Evolutionary conservation across 1,140 invertebrate species (phyloP).

Genomic region (Mizuhopecten yessoensis): DNA sequence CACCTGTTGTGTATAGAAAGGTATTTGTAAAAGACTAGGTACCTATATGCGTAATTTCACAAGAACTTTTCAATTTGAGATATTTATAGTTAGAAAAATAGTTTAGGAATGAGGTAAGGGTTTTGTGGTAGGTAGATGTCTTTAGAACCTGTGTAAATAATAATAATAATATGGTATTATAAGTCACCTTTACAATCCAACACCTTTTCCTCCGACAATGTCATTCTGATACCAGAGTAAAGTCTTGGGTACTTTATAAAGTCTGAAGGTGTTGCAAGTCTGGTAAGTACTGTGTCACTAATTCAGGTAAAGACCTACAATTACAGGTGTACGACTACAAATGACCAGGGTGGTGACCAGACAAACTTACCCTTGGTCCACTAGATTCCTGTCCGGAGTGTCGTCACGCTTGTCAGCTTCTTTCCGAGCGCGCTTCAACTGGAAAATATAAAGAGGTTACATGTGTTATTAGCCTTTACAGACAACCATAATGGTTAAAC

Average conservation of each 20-base stretch:
- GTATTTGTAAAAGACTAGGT: no score
- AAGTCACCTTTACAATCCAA: neutral
- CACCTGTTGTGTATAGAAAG: no score
- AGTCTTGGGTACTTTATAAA: neutral
- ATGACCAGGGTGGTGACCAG: neutral
- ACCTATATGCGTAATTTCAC: no score
- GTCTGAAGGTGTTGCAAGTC: neutral
- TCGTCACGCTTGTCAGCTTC: neutral
- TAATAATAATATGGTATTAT: no score
- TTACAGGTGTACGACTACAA: neutral
- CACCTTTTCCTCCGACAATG: no score
- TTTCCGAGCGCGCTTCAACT: slow-evolving; percentile 36
- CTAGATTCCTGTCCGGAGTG: neutral
- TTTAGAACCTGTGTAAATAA: neutral
- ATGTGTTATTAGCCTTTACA: neutral
- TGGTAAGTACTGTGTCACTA: neutral
- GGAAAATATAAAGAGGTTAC: slow-evolving; percentile 24
- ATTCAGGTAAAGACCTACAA: neutral
- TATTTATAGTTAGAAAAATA: neutral
- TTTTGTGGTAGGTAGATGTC: neutral
- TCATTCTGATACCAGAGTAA: neutral
- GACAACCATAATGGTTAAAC: neutral
- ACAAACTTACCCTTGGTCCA: slow-evolving; percentile 31
- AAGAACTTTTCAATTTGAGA: no score
- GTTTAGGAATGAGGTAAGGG: neutral